A percentile compares a stretch with the other conserved stretches of the same genome.
Evolutionary conservation across 92 coral and sea anemone genomes (phyloP).

Genomic region (Phymanthus crucifer): DNA sequence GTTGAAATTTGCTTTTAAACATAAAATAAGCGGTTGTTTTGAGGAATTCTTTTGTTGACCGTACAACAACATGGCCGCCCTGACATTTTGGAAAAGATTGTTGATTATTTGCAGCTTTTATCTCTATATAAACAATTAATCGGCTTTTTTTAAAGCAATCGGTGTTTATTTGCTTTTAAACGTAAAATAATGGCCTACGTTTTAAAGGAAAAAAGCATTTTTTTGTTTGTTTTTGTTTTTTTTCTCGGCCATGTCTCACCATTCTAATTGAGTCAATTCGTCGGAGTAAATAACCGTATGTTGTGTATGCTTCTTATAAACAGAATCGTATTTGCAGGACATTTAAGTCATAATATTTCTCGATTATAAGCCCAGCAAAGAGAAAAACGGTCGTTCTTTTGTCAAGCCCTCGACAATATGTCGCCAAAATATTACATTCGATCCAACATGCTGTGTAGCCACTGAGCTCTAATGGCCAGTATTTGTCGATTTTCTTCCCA

Average conservation of each 20-base stretch:
- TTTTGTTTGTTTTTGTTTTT: neutral
- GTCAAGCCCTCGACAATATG: constrained; percentile 3
- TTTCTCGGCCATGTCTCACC: neutral
- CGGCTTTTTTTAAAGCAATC: no score
- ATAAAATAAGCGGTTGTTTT: no score
- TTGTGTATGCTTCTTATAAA: neutral
- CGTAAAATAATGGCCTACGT: no score
- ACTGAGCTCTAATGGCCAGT: neutral
- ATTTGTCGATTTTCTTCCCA: neutral
- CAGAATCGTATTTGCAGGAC: constrained; percentile 4
- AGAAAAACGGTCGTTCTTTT: constrained; percentile 3
- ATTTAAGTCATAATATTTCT: constrained; percentile 1
- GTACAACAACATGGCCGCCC: no score
- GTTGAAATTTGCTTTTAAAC: no score
- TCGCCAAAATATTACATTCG: neutral
- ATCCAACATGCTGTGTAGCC: neutral
- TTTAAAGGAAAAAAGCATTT: neutral
- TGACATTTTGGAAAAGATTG: no score
- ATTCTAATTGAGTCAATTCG: neutral
- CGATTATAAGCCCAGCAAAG: neutral
- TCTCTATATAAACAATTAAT: no score
- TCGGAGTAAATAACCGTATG: neutral
- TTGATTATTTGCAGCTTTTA: no score
- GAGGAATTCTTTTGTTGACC: no score
- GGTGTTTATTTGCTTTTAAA: no score